phyloP scores from a whole-genome alignment of 2,888 invertebrate genomes.

The Eutolmus rufibarbis region DNA sequence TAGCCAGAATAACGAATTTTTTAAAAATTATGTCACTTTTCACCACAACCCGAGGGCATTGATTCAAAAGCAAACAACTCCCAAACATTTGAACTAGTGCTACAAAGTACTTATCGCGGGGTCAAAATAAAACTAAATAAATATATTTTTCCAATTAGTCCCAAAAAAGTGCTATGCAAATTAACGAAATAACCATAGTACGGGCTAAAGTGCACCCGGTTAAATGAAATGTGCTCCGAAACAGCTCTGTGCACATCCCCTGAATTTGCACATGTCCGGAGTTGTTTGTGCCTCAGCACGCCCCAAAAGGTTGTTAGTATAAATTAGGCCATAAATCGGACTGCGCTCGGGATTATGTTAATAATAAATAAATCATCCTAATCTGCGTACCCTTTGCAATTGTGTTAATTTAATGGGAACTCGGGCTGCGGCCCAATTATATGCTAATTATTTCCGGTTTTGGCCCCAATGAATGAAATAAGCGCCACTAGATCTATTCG shows the following conservation, averaged over 20 bases:
- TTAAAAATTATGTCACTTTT: too few species aligned
- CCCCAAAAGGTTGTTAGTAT: background rate
- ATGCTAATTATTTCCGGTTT: background rate
- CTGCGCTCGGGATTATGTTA: background rate
- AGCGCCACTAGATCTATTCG: background rate
- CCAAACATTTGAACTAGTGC: background rate
- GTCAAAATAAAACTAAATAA: background rate
- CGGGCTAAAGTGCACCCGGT: background rate
- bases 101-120: background rate
- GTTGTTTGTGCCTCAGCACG: background rate
- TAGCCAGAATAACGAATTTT: too few species aligned
- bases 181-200: background rate
- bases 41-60: too few species aligned
- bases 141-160: background rate
- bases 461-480: background rate
- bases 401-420: background rate
- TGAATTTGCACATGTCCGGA: background rate
- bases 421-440: background rate
- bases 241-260: background rate
- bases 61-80: background rate
- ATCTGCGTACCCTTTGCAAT: background rate
- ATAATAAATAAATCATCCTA: background rate
- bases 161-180: background rate
- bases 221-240: background rate
- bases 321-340: background rate